These are phyloP conservation scores for Acrocephalus scirpaceus DNA, from an alignment of 2,797 vertebrate species.

Conservation along the genomic window DNA sequence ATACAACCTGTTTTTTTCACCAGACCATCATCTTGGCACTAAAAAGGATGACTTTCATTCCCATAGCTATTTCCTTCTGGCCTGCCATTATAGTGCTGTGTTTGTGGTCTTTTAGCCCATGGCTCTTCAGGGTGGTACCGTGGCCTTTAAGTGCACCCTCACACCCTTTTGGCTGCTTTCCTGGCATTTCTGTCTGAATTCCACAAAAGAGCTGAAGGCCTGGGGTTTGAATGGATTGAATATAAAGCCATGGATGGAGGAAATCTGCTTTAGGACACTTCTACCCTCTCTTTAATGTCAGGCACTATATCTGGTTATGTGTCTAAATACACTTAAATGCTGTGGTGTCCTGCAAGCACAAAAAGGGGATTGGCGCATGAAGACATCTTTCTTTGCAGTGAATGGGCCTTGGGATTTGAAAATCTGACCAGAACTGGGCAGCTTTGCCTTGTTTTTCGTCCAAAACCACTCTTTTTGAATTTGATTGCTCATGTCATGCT, in stretches of 20 bases:
- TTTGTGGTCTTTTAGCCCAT: background rate
- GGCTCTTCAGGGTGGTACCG: background rate
- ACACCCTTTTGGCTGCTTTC: background rate
- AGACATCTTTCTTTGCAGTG: background rate
- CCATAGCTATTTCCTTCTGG: background rate
- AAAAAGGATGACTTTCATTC: background rate
- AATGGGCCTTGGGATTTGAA: background rate
- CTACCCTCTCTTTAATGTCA: background rate
- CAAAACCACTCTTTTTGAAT: background rate
- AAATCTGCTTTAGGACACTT: background rate
- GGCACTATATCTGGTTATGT: background rate
- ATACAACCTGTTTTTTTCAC: background rate
- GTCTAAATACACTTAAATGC: background rate
- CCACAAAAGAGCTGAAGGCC: background rate
- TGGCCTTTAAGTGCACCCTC: background rate
- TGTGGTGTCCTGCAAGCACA: background rate
- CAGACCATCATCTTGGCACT: background rate
- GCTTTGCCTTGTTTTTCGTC: background rate
- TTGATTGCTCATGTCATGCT: background rate
- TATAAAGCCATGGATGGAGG: background rate
- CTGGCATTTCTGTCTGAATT: background rate
- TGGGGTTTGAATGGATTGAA: background rate
- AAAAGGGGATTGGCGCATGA: background rate
- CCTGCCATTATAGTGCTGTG: background rate
- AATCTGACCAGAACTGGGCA: background rate